Evolutionary conservation across 2,797 vertebrate species (phyloP).

Genomic region (Hydrocynus forskahlii): DNA sequence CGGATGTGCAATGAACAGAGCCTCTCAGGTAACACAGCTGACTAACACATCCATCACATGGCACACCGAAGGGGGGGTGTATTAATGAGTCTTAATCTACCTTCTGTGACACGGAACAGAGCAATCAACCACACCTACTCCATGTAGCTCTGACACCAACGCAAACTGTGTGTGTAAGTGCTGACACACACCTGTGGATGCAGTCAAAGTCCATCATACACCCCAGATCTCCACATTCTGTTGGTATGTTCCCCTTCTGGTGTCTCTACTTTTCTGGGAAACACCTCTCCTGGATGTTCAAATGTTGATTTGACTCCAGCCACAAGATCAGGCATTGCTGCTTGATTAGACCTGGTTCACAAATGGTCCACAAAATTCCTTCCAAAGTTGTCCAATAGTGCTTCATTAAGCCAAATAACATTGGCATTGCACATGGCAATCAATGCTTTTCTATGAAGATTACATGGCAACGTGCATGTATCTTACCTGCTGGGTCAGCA

Average conservation of each 20-base stretch:
- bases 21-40: slow-evolving; percentile 42
- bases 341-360: background rate
- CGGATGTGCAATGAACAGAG: slow-evolving; percentile 19
- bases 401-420: background rate
- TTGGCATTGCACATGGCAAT: background rate
- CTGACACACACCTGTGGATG: background rate
- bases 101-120: slow-evolving; percentile 24
- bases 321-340: background rate
- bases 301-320: background rate
- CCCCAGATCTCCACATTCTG: background rate
- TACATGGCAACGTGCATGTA: background rate
- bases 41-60: slow-evolving; percentile 12
- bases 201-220: background rate
- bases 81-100: background rate
- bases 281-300: background rate
- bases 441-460: background rate
- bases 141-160: slow-evolving; percentile 6
- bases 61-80: background rate
- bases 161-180: background rate
- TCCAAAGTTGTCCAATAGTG: background rate
- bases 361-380: background rate
- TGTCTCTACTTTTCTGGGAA: background rate
- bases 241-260: no score
- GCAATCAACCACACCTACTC: slow-evolving; percentile 37
- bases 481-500: background rate